Percentiles rank a stretch among this genome's conserved stretches.
Evolutionary conservation across 2,797 vertebrate species (phyloP).

Genomic region (Synanceia verrucosa): DNA sequence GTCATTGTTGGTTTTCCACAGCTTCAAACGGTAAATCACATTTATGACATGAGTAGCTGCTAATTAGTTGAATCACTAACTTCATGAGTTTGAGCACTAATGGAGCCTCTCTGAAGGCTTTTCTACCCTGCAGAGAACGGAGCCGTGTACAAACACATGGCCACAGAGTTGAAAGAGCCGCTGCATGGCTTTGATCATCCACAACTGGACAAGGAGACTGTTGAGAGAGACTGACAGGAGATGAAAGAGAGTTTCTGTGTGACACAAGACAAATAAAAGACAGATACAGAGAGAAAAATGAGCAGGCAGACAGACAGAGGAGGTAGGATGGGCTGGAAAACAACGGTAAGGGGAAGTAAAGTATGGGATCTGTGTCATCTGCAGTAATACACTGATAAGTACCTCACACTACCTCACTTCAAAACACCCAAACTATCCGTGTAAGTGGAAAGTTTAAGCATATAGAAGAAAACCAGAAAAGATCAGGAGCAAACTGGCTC

Average conservation of each 20-base stretch:
- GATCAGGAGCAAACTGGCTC: not conserved
- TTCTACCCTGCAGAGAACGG: conserved; percentile 37
- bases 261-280: conserved; percentile 43
- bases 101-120: conserved; percentile 1
- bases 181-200: conserved; percentile 66
- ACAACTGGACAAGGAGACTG: conserved; percentile 24
- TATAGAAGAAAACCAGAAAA: not conserved
- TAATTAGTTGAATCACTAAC: not conserved
- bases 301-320: not conserved
- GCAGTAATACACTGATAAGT: not conserved
- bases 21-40: not conserved
- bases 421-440: not conserved
- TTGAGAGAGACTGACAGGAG: conserved; percentile 28
- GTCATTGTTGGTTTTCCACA: not conserved
- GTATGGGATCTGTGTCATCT: not conserved
- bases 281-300: conserved; percentile 28
- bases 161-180: conserved; percentile 45
- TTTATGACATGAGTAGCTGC: not conserved
- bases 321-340: conserved; percentile 14
- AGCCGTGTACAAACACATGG: conserved; percentile 27
- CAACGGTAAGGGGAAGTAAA: too few species aligned
- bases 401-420: not conserved
- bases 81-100: not conserved
- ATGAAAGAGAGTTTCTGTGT: conserved; percentile 30
- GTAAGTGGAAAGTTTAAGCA: conserved; percentile 34